phyloP scores from a whole-genome alignment of 2,797 vertebrate genomes.

The Argya squamiceps region DNA sequence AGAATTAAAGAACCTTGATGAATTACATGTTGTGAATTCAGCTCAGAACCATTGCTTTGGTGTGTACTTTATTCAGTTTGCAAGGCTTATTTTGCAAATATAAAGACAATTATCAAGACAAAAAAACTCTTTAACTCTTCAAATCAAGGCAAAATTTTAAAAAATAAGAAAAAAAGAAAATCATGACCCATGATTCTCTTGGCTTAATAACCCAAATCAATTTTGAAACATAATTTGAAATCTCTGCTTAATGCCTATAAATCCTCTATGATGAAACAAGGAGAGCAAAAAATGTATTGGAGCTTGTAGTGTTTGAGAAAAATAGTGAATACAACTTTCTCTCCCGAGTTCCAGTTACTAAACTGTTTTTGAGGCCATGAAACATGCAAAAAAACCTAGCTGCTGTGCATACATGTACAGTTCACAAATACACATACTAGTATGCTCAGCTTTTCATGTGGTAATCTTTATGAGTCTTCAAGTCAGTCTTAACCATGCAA shows the following conservation, averaged over 20 bases:
- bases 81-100: not conserved
- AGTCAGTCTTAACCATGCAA: not conserved
- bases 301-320: not conserved
- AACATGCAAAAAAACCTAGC: not conserved
- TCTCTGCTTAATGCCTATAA: not conserved
- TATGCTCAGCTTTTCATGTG: not conserved
- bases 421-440: not conserved
- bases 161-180: not conserved
- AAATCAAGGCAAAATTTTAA: not conserved
- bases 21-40: not conserved
- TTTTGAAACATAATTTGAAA: not conserved
- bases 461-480: not conserved
- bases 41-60: not conserved
- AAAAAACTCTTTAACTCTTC: not conserved
- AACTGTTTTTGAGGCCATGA: not conserved
- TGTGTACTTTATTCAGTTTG: not conserved
- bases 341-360: fast-evolving
- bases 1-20: not conserved
- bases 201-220: not conserved
- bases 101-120: not conserved
- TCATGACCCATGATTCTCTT: not conserved
- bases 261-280: not conserved
- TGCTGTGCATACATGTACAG: not conserved
- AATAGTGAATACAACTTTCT: not conserved
- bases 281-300: fast-evolving